These are phyloP conservation scores for Agrypnus murinus DNA, from an alignment of 2,888 invertebrate genomes.

Conservation along the genomic window DNA sequence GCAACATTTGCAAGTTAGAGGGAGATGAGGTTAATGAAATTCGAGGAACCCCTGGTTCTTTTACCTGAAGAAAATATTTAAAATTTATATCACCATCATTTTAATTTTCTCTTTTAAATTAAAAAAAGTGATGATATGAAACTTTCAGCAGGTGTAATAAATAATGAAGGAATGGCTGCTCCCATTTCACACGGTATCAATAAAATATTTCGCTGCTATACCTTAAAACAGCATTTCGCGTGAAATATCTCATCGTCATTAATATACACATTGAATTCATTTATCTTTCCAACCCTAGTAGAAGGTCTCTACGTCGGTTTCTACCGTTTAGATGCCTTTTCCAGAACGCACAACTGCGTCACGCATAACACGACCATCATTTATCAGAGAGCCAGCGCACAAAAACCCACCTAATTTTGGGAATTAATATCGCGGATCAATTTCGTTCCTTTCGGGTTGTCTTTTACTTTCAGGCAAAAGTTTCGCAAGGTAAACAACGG, in stretches of 20 bases:
- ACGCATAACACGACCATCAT: constrained; percentile 30
- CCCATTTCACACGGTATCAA: constrained; percentile 17
- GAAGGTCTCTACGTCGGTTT: constrained; percentile 27
- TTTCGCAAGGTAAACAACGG: constrained; percentile 8
- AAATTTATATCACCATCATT: not conserved
- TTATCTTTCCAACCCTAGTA: constrained; percentile 32
- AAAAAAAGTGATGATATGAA: not conserved
- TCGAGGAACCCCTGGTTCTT: no score
- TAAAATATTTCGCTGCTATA: constrained; percentile 19
- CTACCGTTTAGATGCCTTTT: constrained; percentile 39
- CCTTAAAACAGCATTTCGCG: constrained; percentile 22
- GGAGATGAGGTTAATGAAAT: constrained; percentile 20
- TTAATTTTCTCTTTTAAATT: not conserved
- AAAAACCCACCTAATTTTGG: constrained; percentile 35
- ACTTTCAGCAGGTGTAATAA: constrained; percentile 1
- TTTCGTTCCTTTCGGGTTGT: constrained; percentile 8
- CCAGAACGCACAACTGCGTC: constrained; percentile 33
- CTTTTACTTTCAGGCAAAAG: constrained; percentile 21
- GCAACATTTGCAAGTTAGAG: constrained; percentile 22
- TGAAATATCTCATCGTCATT: constrained; percentile 34
- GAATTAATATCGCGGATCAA: constrained; percentile 31
- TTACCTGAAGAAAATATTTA: not conserved
- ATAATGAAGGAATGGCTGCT: constrained; percentile 1
- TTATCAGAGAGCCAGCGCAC: constrained; percentile 20
- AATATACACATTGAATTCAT: constrained; percentile 44